Percentiles rank a stretch among this genome's conserved stretches.
These are phyloP conservation scores for Ceratosolen fusciceps DNA, from an alignment of 1,140 invertebrate genomes.

Conservation along the genomic window DNA sequence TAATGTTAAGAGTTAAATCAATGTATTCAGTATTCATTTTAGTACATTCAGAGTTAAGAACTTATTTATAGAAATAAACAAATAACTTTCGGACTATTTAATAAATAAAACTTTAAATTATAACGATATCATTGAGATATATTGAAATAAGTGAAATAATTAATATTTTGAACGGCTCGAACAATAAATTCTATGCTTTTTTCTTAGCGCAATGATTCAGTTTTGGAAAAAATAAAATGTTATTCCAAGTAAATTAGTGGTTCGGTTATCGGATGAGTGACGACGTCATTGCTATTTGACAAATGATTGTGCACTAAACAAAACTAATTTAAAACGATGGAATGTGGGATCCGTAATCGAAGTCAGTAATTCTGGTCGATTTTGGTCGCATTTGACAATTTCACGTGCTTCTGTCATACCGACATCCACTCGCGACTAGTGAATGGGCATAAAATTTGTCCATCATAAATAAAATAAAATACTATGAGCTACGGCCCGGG, in stretches of 20 bases:
- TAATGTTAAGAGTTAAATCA: too few relatives aligned
- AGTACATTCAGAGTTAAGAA: too few relatives aligned
- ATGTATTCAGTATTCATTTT: too few relatives aligned
- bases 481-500: conserved; percentile 20
- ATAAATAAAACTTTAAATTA: too few relatives aligned
- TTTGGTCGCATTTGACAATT: too few relatives aligned
- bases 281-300: background rate
- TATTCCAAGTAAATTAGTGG: background rate
- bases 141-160: too few relatives aligned
- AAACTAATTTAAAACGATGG: conserved; percentile 14
- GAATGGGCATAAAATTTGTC: conserved; percentile 37
- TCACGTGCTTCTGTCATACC: too few relatives aligned
- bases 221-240: background rate
- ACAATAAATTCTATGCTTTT: background rate
- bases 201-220: background rate
- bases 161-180: too few relatives aligned
- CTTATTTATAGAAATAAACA: too few relatives aligned
- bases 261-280: background rate
- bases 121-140: too few relatives aligned
- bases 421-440: background rate
- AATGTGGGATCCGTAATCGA: background rate
- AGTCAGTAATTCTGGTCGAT: background rate
- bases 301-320: background rate
- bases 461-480: conserved; percentile 46
- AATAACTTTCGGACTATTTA: too few relatives aligned